Conservation (phyloP, 2,113 vertebrate species). For the Centrocercus urophasianus region DNA sequence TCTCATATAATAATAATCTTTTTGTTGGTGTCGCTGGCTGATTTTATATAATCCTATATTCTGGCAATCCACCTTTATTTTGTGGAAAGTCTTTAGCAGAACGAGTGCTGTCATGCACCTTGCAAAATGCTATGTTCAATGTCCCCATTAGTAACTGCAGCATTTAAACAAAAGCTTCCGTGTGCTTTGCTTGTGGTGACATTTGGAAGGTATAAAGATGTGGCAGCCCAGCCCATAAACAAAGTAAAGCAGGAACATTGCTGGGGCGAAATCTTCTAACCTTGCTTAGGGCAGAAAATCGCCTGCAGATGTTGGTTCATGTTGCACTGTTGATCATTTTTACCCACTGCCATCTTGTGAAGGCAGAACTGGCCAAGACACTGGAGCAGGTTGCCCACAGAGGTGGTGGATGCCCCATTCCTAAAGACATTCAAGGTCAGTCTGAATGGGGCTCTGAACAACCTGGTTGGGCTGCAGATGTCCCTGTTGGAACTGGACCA, state of each 20-base stretch:
- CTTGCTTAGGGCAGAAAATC: rapidly evolving
- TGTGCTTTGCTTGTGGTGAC: not conserved
- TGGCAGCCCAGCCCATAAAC: rapidly evolving
- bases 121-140: not conserved
- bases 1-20: not conserved
- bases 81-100: not conserved
- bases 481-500: too few relatives aligned
- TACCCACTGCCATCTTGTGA: not conserved
- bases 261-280: not conserved
- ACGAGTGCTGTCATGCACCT: not conserved
- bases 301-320: not conserved
- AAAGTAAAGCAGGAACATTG: not conserved
- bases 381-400: too few relatives aligned
- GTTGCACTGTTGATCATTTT: not conserved
- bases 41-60: not conserved
- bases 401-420: too few relatives aligned
- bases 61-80: not conserved
- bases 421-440: too few relatives aligned
- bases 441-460: too few relatives aligned
- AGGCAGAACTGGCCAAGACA: not conserved
- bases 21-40: not conserved
- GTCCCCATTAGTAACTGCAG: not conserved
- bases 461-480: too few relatives aligned
- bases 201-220: rapidly evolving
- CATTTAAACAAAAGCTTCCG: not conserved